These are phyloP conservation scores for Corythornis leucogaster DNA, from an alignment of 2,797 vertebrate species.

Conservation along the genomic window DNA sequence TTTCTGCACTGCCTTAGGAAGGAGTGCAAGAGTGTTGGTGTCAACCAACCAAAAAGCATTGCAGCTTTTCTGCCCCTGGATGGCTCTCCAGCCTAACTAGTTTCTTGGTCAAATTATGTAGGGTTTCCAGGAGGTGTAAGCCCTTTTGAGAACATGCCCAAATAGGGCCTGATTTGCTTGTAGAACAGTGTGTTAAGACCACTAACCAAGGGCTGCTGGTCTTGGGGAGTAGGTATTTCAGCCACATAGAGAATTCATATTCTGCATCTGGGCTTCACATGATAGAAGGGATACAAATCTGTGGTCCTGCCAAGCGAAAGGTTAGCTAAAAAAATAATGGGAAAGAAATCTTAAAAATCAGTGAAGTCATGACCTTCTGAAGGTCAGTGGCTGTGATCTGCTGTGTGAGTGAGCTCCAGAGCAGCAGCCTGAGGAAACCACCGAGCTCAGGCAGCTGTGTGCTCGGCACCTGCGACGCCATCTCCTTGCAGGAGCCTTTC, in stretches of 20 bases:
- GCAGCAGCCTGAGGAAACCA: neutral
- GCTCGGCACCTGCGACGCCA: neutral
- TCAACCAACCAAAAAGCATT: neutral
- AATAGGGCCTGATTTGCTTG: neutral
- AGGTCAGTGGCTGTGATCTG: neutral
- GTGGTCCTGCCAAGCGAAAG: neutral
- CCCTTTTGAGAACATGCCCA: neutral
- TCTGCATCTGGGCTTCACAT: neutral
- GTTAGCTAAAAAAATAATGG: neutral
- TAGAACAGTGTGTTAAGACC: accelerated
- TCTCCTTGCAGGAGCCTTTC: neutral
- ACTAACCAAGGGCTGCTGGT: accelerated
- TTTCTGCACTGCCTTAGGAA: neutral
- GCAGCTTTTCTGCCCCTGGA: neutral
- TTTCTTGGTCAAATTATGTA: neutral
- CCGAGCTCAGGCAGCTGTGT: accelerated
- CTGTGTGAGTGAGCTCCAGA: neutral
- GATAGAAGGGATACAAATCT: neutral
- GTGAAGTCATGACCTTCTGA: accelerated
- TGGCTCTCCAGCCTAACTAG: neutral
- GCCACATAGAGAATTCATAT: accelerated
- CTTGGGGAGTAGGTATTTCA: neutral
- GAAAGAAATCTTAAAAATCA: neutral
- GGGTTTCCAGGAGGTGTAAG: neutral
- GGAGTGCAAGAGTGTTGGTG: neutral